Conservation (phyloP, 2,113 vertebrate species). For the Oryzias melastigma region DNA sequence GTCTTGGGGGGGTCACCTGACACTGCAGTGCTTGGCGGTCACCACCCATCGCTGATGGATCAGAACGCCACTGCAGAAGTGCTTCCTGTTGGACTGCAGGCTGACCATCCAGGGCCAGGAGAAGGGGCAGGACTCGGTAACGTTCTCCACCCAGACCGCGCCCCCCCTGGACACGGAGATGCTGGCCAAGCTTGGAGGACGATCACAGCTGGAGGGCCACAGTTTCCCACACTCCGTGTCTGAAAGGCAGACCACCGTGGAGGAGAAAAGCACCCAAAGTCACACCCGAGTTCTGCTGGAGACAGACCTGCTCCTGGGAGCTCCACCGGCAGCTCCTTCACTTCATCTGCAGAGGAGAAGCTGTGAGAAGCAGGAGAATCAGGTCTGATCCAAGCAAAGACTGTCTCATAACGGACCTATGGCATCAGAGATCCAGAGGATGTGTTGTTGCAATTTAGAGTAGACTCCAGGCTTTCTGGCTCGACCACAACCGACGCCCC, state of each 20-base stretch:
- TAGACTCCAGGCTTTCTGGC: constrained; percentile 80
- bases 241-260: neutral
- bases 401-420: constrained; percentile 35
- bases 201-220: constrained; percentile 24
- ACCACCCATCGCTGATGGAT: constrained; percentile 78
- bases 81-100: constrained; percentile 60
- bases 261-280: neutral
- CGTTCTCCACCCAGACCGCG: constrained; percentile 52
- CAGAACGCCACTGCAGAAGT: constrained; percentile 80
- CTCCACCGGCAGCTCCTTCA: neutral
- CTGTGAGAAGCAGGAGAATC: neutral
- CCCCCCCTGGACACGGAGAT: constrained; percentile 6
- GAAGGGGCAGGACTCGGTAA: constrained; percentile 62
- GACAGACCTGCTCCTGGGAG: constrained; percentile 6
- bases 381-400: neutral
- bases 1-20: constrained; percentile 39
- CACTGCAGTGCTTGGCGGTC: constrained; percentile 68
- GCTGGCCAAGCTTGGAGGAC: neutral
- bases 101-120: constrained; percentile 85
- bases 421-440: constrained; percentile 70
- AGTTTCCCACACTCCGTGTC: constrained; percentile 56
- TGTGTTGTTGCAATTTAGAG: constrained; percentile 69
- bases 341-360: constrained; percentile 22
- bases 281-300: neutral
- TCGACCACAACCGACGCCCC: constrained; percentile 84